phyloP scores from a whole-genome alignment of 2,888 invertebrate genomes.

The Micoletzkya japonica region DNA sequence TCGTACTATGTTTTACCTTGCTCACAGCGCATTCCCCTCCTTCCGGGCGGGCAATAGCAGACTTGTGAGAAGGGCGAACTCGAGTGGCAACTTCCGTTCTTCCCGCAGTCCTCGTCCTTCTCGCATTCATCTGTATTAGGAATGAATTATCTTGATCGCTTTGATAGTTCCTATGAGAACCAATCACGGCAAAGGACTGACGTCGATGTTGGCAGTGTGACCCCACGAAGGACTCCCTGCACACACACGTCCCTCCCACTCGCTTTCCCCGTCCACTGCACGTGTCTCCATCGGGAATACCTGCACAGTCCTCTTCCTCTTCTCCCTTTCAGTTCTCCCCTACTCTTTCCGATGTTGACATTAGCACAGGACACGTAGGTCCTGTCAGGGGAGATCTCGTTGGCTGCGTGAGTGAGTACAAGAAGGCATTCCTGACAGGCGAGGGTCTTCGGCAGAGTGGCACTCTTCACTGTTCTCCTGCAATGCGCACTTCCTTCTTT shows the following conservation, averaged over 20 bases:
- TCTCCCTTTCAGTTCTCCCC: no score
- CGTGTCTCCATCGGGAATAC: constrained; percentile 74
- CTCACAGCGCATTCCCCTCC: constrained; percentile 69
- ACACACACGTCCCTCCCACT: constrained; percentile 62
- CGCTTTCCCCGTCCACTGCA: constrained; percentile 79
- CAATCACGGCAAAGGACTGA: no score
- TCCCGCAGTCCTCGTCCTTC: constrained; percentile 82
- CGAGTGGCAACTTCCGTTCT: constrained; percentile 77
- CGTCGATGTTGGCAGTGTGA: constrained; percentile 77
- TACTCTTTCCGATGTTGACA: constrained; percentile 26
- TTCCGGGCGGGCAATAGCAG: constrained; percentile 88
- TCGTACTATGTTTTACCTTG: constrained; percentile 28
- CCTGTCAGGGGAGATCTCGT: constrained; percentile 18
- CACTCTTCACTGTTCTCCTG: neutral
- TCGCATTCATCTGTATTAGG: constrained; percentile 77
- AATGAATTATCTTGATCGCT: constrained; percentile 2
- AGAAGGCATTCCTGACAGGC: constrained; percentile 11
- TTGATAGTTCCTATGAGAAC: neutral
- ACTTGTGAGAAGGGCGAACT: neutral
- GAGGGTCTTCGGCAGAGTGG: constrained; percentile 1
- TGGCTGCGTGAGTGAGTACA: constrained; percentile 5
- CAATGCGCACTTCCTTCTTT: neutral
- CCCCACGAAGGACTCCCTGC: constrained; percentile 75
- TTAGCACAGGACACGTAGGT: constrained; percentile 8
- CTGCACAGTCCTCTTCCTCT: no score